Conservation (phyloP, 2,888 invertebrate genomes). For the Scaptodrosophila latifasciaeformis region DNA sequence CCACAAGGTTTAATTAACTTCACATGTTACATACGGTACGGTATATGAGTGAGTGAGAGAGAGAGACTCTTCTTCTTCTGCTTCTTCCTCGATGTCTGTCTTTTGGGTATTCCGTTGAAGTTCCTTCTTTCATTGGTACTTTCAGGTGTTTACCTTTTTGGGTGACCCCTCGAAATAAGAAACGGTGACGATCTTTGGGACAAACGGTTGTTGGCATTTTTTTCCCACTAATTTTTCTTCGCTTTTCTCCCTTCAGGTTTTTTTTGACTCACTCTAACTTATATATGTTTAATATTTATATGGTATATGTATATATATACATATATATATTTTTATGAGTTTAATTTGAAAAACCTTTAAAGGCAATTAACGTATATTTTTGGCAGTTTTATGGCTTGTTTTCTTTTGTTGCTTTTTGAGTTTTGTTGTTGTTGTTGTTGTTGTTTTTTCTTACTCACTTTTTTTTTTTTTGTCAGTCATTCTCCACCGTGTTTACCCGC, state of each 20-base stretch:
- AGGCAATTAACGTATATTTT: conserved; percentile 66
- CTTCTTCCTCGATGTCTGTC: no score
- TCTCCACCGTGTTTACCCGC: conserved; percentile 27
- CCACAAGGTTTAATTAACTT: conserved; percentile 60
- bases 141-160: no score
- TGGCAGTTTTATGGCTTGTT: conserved; percentile 61
- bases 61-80: no score
- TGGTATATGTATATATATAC: no score
- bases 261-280: conserved; percentile 30
- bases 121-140: no score
- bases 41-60: conserved; percentile 41
- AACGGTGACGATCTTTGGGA: not conserved
- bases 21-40: no score
- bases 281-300: not conserved
- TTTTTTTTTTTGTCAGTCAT: conserved; percentile 11
- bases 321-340: conserved; percentile 57
- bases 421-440: conserved; percentile 16
- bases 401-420: no score
- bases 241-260: not conserved
- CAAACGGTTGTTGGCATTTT: not conserved
- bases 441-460: conserved; percentile 1
- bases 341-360: conserved; percentile 68
- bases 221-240: not conserved
- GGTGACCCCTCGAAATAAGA: no score
- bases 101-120: no score